These are phyloP conservation scores for Gandaritis pyraliata DNA, from an alignment of 2,888 invertebrate genomes.

Conservation along the genomic window DNA sequence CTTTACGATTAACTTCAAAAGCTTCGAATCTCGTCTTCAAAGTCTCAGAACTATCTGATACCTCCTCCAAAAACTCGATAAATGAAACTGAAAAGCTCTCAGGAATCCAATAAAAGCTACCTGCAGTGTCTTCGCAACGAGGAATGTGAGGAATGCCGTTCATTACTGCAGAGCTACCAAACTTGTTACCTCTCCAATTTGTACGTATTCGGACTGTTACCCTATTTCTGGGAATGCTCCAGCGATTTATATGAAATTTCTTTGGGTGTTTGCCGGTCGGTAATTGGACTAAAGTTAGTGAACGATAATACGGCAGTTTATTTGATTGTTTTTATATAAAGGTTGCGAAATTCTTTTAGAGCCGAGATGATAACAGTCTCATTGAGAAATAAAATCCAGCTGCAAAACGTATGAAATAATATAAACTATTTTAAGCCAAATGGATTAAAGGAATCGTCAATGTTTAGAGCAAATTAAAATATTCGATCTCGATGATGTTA, in stretches of 20 bases:
- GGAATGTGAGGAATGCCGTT: constrained; percentile 63
- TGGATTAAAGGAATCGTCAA: no score
- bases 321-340: background rate
- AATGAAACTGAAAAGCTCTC: constrained; percentile 57
- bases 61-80: constrained; percentile 58
- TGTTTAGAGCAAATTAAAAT: no score
- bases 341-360: background rate
- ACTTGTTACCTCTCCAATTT: constrained; percentile 68
- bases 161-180: constrained; percentile 74
- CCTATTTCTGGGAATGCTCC: constrained; percentile 45
- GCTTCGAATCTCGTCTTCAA: constrained; percentile 13
- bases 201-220: constrained; percentile 58
- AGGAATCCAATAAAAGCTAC: constrained; percentile 73
- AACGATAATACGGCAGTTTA: constrained; percentile 4
- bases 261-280: constrained; percentile 44
- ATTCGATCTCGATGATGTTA: no score
- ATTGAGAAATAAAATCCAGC: no score
- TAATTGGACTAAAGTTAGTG: no score
- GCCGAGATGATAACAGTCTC: no score
- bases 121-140: constrained; percentile 68
- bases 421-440: no score
- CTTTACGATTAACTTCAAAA: constrained; percentile 2
- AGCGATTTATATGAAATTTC: constrained; percentile 67
- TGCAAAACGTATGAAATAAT: no score
- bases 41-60: constrained; percentile 44